Evolutionary conservation across 1,140 invertebrate species (phyloP).

Genomic region (Papilio glaucus): DNA sequence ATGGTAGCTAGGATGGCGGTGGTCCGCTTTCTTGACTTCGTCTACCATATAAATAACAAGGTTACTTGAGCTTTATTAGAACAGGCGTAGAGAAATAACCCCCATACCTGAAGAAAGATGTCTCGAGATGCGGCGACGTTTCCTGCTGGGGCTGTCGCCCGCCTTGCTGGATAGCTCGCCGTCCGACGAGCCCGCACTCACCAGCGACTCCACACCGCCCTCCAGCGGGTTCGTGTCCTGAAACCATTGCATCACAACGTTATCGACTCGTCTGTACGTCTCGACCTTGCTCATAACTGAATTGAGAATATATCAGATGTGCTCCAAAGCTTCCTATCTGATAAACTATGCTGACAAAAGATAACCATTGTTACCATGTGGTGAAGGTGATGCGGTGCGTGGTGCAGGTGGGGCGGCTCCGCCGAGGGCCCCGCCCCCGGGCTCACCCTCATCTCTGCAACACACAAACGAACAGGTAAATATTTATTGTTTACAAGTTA

Average conservation of each 20-base stretch:
- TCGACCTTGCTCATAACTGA: no score
- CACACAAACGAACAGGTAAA: constrained; percentile 4
- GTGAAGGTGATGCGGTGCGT: constrained; percentile 56
- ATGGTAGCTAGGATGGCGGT: no score
- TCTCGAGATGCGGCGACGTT: constrained; percentile 87
- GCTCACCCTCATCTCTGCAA: constrained; percentile 66
- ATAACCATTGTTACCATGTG: constrained; percentile 72
- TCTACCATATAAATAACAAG: no score
- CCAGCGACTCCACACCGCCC: constrained; percentile 93
- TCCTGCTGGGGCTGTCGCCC: constrained; percentile 89
- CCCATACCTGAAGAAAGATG: constrained; percentile 72
- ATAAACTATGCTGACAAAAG: no score
- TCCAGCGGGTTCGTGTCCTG: constrained; percentile 94
- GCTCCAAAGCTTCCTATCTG: no score
- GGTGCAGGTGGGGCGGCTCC: constrained; percentile 60
- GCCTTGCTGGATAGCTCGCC: constrained; percentile 86
- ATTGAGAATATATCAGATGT: no score
- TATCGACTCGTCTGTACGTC: no score
- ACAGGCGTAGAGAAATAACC: no score
- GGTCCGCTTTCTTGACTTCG: no score
- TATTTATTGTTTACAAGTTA: constrained; percentile 4
- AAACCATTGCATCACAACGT: constrained; percentile 82
- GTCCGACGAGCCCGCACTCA: constrained; percentile 91
- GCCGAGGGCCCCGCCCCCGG: constrained; percentile 65
- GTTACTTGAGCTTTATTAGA: no score